A percentile compares a stretch with the other conserved stretches of the same genome.
Conservation (phyloP, 2,888 invertebrate species). For the Andrena bicolor region DNA sequence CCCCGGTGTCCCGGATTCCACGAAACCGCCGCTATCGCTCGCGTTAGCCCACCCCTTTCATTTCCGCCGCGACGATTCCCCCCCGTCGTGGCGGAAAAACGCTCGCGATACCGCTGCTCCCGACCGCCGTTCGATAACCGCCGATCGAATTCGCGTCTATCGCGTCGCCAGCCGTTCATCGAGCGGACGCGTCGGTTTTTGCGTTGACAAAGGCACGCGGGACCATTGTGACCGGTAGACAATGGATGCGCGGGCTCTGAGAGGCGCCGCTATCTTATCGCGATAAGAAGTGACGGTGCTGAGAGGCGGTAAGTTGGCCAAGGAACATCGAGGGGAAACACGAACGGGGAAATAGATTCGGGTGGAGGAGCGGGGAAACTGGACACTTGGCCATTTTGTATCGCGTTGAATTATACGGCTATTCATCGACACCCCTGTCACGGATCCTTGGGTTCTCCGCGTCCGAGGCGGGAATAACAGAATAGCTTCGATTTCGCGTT, state of each 20-base stretch:
- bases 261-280: neutral
- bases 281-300: neutral
- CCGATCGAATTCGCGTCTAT: slow-evolving; percentile 16
- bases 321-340: neutral
- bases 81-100: neutral
- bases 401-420: slow-evolving; percentile 40
- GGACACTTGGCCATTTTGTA: slow-evolving; percentile 31
- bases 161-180: neutral
- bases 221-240: neutral
- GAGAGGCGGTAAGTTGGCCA: neutral
- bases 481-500: slow-evolving; percentile 43
- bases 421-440: slow-evolving; percentile 30
- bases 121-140: too few relatives aligned
- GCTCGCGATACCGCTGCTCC: slow-evolving; percentile 32
- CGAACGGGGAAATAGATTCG: neutral
- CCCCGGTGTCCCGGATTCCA: neutral
- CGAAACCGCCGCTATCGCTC: slow-evolving; percentile 18
- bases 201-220: neutral
- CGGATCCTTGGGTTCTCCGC: neutral
- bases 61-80: neutral
- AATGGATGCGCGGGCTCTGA: neutral
- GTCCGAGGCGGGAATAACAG: slow-evolving; percentile 28
- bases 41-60: slow-evolving; percentile 15
- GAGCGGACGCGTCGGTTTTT: neutral
- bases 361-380: neutral